Evolutionary conservation across 2,797 vertebrate genomes (phyloP), one percentile per base, ranked within the genome.

Genomic region (Iguana delicatissima): DNA sequence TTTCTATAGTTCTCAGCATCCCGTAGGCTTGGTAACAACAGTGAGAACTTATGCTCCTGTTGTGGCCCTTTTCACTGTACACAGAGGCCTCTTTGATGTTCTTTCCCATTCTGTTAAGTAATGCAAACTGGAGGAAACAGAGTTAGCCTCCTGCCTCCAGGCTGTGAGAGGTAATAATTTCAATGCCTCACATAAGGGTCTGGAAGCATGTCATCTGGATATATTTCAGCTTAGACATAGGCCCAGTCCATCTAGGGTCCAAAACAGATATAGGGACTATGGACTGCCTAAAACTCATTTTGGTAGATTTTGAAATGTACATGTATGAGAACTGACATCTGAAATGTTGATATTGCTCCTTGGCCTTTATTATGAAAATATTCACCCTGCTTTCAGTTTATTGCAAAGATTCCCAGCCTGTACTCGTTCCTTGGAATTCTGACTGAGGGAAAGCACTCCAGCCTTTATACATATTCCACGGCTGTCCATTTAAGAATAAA

Each of bases 401-500:
- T 76, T 84, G 52, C 35, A 57, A 76, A 67, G 57, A 76, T 64
- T 13, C 59, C 38, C 32, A 89, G 7, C 4, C 32, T 64, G 29
- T 76, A 32, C 7, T 42, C 55, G 89, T 57, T 12, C 50, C 74
- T 73, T 38, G 90, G 84, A 90, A 92, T 94, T 59, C 8, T 84
- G 52, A 93, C 92, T 82, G 91, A 84, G 62, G 91, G 87, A 29
- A 92, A 93, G 87, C 69, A 59, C 0, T 79, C 91, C 50, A 89
- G 90, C 81, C 87, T 81, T 46, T 88, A 92, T 87, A 90, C 91
- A 10, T 69, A 89, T 95, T 92, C 46, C n/a, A 89, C 18, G 85
- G 20, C 5, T 87, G 2, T 91, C 72, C 84, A 42, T n/a, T 95
- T 92, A 93, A 79, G 88, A 93, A 89, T 38, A 89, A 91, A 89